These are phyloP conservation scores for Lepisosteus oculatus DNA, from an alignment of 2,113 vertebrate species.

Conservation along the genomic window DNA sequence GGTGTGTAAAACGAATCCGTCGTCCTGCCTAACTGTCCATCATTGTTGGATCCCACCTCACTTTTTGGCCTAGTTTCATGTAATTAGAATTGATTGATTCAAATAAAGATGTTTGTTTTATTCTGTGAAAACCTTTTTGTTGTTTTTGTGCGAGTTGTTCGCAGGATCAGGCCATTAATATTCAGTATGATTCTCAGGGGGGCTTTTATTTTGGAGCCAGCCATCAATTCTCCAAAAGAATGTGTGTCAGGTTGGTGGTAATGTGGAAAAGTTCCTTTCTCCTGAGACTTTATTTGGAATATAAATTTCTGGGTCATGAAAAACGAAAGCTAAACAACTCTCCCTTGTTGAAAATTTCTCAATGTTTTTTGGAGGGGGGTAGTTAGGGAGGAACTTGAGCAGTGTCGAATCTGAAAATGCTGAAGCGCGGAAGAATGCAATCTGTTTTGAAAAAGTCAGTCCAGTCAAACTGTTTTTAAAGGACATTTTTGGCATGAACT, in stretches of 20 bases:
- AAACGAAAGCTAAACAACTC: slow-evolving; percentile 26
- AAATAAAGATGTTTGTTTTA: neutral
- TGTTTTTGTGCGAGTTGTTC: neutral
- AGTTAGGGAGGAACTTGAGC: too few relatives aligned
- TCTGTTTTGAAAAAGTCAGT: too few relatives aligned
- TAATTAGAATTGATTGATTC: neutral
- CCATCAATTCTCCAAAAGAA: slow-evolving; percentile 18
- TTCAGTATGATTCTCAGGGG: too few relatives aligned
- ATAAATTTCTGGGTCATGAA: slow-evolving; percentile 31
- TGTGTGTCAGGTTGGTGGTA: slow-evolving; percentile 25
- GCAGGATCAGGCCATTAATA: slow-evolving; percentile 1
- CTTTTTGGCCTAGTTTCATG: neutral
- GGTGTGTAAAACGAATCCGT: too few relatives aligned
- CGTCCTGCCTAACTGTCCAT: too few relatives aligned
- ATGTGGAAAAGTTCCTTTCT: slow-evolving; percentile 24
- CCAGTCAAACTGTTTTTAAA: too few relatives aligned
- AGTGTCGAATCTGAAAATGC: too few relatives aligned
- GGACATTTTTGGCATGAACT: too few relatives aligned
- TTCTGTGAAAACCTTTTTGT: neutral
- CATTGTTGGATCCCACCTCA: neutral
- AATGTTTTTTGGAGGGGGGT: too few relatives aligned
- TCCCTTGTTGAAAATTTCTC: slow-evolving; percentile 12
- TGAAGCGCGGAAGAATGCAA: too few relatives aligned
- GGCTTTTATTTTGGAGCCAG: slow-evolving; percentile 1
- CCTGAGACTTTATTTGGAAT: slow-evolving; percentile 23